Percentiles rank a stretch among this genome's conserved stretches.
Evolutionary conservation across 64 coral and sea anemone genomes (phyloP).

Genomic region (Stylophora pistillata): DNA sequence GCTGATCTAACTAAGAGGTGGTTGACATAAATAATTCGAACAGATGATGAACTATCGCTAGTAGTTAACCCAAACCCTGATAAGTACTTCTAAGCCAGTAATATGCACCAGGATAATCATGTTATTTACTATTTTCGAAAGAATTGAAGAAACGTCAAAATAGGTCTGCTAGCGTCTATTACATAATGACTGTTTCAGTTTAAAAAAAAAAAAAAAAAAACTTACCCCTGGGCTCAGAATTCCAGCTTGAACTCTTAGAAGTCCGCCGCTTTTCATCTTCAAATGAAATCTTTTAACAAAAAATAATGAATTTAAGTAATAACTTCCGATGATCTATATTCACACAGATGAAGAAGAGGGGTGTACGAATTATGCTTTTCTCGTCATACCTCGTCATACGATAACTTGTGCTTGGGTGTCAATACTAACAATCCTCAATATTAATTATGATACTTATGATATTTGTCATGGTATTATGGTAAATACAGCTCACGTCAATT

Average conservation of each 20-base stretch:
- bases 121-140: neutral
- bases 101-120: neutral
- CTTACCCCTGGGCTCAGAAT: conserved; percentile 73
- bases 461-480: neutral
- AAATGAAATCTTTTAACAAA: conserved; percentile 66
- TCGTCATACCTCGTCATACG: no score
- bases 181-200: no score
- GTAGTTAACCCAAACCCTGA: no score
- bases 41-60: no score
- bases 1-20: no score
- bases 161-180: no score
- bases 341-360: neutral
- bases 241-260: conserved; percentile 74
- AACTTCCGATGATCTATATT: neutral
- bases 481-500: neutral
- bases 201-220: neutral
- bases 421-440: no score
- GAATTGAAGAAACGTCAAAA: no score
- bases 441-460: neutral
- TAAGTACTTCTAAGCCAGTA: no score
- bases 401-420: no score
- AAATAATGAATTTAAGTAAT: neutral
- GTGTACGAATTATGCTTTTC: no score
- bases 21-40: no score
- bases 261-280: conserved; percentile 87